Percentiles rank a stretch among this genome's conserved stretches.
These are phyloP conservation scores for Drosophila histrio DNA, from an alignment of 2,888 invertebrate species.

Conservation along the genomic window DNA sequence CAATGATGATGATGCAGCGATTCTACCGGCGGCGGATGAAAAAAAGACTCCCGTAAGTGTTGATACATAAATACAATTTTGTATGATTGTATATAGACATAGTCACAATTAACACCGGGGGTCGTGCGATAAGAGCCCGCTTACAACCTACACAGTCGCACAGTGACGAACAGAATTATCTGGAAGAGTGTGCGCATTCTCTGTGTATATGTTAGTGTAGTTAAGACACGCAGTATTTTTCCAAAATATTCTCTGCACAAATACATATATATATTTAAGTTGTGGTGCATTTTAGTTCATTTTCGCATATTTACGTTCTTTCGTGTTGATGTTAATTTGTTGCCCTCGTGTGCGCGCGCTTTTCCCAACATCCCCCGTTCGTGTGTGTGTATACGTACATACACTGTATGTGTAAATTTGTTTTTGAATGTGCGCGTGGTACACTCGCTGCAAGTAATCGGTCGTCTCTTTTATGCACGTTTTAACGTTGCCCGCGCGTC, in stretches of 20 bases:
- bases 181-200: conserved; percentile 34
- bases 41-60: conserved; percentile 81
- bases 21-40: conserved; percentile 57
- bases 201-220: conserved; percentile 7
- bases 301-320: conserved; percentile 46
- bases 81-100: conserved; percentile 8
- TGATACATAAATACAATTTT: conserved; percentile 16
- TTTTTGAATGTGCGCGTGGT: conserved; percentile 43
- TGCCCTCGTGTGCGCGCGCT: conserved; percentile 78
- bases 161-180: conserved; percentile 41
- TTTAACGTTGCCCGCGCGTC: conserved; percentile 68
- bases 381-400: conserved; percentile 31
- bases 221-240: conserved; percentile 54
- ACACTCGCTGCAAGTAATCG: conserved; percentile 58
- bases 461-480: conserved; percentile 62
- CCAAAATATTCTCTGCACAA: conserved; percentile 44
- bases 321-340: conserved; percentile 56
- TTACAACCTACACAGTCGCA: conserved; percentile 7
- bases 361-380: conserved; percentile 56
- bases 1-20: conserved; percentile 40
- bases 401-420: conserved; percentile 26
- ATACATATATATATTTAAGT: conserved; percentile 3
- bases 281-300: conserved; percentile 35
- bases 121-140: conserved; percentile 71
- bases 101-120: conserved; percentile 74